Conservation (phyloP, 2,797 vertebrate genomes). For the Valencia hispanica region DNA sequence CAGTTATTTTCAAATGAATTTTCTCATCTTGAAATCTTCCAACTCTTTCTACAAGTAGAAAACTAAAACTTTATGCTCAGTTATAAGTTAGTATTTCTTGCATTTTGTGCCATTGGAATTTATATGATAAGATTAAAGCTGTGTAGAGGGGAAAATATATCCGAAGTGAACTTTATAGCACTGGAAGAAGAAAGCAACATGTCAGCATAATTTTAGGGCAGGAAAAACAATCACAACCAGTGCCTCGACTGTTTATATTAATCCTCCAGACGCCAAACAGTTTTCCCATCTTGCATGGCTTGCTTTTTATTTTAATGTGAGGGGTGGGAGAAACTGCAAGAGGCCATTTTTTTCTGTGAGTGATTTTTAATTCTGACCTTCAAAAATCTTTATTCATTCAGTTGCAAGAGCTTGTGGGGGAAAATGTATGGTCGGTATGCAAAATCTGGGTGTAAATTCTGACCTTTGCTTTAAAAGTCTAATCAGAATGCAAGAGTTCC, state of each 20-base stretch:
- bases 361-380: conserved; percentile 78
- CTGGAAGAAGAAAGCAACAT: conserved; percentile 54
- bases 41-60: neutral
- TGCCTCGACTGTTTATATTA: conserved; percentile 77
- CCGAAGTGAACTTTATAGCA: conserved; percentile 60
- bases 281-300: conserved; percentile 74
- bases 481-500: conserved; percentile 66
- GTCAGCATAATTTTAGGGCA: conserved; percentile 78
- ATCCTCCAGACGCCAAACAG: conserved; percentile 78
- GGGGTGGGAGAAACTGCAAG: conserved; percentile 62
- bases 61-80: neutral
- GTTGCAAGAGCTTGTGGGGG: conserved; percentile 58
- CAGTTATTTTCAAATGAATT: neutral
- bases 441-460: conserved; percentile 71
- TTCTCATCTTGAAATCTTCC: neutral
- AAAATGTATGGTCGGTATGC: conserved; percentile 66
- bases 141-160: conserved; percentile 44
- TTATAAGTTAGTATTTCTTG: conserved; percentile 23
- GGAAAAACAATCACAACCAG: conserved; percentile 78
- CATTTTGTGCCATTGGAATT: conserved; percentile 42
- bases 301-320: conserved; percentile 75
- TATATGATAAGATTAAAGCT: conserved; percentile 55
- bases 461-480: conserved; percentile 67
- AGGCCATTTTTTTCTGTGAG: conserved; percentile 67
- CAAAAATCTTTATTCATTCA: conserved; percentile 63